Evolutionary conservation across 2,797 vertebrate species (phyloP).

Genomic region (Neosilurus mollespiculum): DNA sequence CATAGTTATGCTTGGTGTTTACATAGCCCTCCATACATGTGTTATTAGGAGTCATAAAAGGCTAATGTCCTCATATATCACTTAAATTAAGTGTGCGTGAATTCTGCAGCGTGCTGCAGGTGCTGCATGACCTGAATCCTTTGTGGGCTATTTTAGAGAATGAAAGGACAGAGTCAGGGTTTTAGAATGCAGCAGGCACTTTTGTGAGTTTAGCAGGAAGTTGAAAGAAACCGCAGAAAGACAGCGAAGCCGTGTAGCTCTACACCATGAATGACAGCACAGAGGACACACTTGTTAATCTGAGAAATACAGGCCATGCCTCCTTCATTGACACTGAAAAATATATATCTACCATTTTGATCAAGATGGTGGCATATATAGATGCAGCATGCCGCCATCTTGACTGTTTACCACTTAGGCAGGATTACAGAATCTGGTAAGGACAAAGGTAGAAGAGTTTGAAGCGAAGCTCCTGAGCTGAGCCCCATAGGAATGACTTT

Average conservation of each 20-base stretch:
- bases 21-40: neutral
- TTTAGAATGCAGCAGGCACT: conserved; percentile 2
- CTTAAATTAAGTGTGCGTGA: neutral
- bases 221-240: neutral
- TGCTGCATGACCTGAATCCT: conserved; percentile 38
- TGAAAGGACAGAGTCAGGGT: conserved; percentile 33
- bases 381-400: too few species aligned
- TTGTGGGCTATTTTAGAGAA: conserved; percentile 37
- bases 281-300: too few species aligned
- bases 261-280: neutral
- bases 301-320: neutral
- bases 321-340: neutral
- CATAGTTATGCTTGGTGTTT: neutral
- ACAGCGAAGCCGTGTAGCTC: neutral
- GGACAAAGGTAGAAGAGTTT: too few species aligned
- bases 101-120: conserved; percentile 24
- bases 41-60: conserved; percentile 6
- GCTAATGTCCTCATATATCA: neutral
- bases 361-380: too few species aligned
- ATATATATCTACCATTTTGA: too few species aligned
- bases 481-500: too few species aligned
- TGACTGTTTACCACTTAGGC: too few species aligned
- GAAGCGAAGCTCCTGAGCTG: too few species aligned
- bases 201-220: conserved; percentile 10
- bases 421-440: too few species aligned